Evolutionary conservation across 1,140 invertebrate species (phyloP).

Genomic region (Andricus grossulariae): DNA sequence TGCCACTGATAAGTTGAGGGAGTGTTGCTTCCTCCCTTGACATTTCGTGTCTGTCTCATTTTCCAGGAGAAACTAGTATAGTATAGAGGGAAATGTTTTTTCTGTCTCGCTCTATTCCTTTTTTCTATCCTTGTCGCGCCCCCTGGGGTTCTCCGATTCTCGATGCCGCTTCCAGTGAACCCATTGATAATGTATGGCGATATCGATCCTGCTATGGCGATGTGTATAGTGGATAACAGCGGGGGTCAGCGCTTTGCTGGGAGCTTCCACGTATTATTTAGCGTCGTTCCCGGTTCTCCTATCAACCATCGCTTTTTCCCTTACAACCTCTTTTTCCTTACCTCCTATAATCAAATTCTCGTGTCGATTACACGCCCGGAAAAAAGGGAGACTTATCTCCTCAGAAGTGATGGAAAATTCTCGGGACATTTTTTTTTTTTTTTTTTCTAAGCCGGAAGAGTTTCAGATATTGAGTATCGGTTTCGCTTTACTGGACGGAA

Average conservation of each 20-base stretch:
- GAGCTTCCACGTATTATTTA: slow-evolving; percentile 29
- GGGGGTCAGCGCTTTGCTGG: slow-evolving; percentile 35
- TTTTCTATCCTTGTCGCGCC: slow-evolving; percentile 33
- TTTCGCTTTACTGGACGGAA: too few species aligned
- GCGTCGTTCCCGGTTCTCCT: slow-evolving; percentile 7
- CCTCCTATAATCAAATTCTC: slow-evolving; percentile 22
- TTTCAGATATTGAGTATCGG: too few species aligned
- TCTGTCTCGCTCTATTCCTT: background rate
- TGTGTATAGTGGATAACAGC: slow-evolving; percentile 42
- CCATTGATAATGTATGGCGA: slow-evolving; percentile 52
- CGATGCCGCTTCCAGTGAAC: slow-evolving; percentile 38
- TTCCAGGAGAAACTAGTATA: background rate
- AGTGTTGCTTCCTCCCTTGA: slow-evolving; percentile 44
- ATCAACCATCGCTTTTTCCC: slow-evolving; percentile 1
- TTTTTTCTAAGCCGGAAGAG: background rate
- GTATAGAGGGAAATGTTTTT: background rate
- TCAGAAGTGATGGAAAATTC: background rate
- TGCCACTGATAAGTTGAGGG: slow-evolving; percentile 44
- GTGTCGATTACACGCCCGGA: slow-evolving; percentile 8
- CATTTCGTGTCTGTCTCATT: slow-evolving; percentile 38
- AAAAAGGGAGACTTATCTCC: background rate
- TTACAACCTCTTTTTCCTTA: slow-evolving; percentile 16
- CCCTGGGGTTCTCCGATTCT: slow-evolving; percentile 14
- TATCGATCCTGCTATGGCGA: slow-evolving; percentile 48
- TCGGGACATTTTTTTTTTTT: background rate